Percentiles rank a stretch among this genome's conserved stretches.
Evolutionary conservation across 2,113 vertebrate species (phyloP).

Genomic region (Pristiophorus japonicus): DNA sequence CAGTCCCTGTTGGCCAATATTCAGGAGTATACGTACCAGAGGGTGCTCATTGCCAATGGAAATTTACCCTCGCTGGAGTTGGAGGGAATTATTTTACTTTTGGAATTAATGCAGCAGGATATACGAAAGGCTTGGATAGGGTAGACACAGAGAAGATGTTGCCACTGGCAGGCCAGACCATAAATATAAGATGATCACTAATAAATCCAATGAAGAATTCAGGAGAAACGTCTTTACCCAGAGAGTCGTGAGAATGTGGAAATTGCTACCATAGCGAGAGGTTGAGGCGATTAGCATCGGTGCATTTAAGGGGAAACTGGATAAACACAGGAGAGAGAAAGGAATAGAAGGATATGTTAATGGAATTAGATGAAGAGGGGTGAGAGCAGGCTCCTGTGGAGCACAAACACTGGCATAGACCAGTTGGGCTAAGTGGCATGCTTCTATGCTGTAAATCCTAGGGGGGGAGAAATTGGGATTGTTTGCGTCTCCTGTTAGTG

Average conservation of each 20-base stretch:
- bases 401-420: background rate
- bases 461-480: too few relatives aligned
- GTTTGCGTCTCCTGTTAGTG: too few relatives aligned
- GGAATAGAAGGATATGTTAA: background rate
- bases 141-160: background rate
- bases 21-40: background rate
- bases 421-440: background rate
- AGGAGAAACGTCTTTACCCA: too few relatives aligned
- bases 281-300: too few relatives aligned
- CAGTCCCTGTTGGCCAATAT: background rate
- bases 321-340: background rate
- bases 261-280: too few relatives aligned
- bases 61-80: background rate
- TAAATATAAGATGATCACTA: too few relatives aligned
- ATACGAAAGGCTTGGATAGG: background rate
- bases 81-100: background rate
- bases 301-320: too few relatives aligned
- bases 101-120: background rate
- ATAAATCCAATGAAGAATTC: too few relatives aligned
- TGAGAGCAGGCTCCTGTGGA: background rate
- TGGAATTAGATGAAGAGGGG: background rate
- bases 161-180: background rate
- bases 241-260: too few relatives aligned
- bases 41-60: background rate
- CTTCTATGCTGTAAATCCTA: background rate